Evolutionary conservation across 2,113 vertebrate species (phyloP).

Genomic region (Leiothrix lutea): DNA sequence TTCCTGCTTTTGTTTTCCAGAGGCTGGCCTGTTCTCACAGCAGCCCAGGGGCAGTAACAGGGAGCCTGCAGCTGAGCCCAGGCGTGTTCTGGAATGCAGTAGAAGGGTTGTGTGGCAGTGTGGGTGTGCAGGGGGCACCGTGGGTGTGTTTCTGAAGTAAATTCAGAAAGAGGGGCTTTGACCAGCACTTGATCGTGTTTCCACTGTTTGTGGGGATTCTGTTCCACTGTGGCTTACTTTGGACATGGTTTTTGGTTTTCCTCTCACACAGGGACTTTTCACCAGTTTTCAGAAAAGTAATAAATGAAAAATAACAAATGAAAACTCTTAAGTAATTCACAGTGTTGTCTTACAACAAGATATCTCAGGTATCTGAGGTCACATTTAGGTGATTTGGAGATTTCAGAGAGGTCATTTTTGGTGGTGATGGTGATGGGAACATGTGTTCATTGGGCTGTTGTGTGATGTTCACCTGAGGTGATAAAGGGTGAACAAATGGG

Average conservation of each 20-base stretch:
- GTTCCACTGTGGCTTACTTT: neutral
- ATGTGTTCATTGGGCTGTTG: neutral
- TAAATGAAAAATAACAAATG: neutral
- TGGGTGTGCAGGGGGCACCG: no score
- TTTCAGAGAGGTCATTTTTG: neutral
- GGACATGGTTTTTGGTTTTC: neutral
- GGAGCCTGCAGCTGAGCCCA: neutral
- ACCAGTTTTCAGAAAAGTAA: neutral
- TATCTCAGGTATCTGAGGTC: neutral
- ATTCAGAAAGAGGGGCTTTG: neutral
- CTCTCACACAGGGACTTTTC: neutral
- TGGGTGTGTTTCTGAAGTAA: neutral
- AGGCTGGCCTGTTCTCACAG: neutral
- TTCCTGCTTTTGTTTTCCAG: neutral
- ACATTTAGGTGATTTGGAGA: neutral
- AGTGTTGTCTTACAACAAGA: neutral
- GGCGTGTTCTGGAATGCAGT: accelerated
- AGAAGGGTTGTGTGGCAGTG: neutral
- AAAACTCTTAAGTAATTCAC: neutral
- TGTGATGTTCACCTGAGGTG: neutral
- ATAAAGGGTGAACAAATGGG: neutral
- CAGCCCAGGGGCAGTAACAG: neutral
- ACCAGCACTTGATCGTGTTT: neutral
- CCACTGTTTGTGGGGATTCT: neutral
- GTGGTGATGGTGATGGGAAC: neutral